phyloP scores from a whole-genome alignment of 2,113 vertebrate species.

The Carollia perspicillata region DNA sequence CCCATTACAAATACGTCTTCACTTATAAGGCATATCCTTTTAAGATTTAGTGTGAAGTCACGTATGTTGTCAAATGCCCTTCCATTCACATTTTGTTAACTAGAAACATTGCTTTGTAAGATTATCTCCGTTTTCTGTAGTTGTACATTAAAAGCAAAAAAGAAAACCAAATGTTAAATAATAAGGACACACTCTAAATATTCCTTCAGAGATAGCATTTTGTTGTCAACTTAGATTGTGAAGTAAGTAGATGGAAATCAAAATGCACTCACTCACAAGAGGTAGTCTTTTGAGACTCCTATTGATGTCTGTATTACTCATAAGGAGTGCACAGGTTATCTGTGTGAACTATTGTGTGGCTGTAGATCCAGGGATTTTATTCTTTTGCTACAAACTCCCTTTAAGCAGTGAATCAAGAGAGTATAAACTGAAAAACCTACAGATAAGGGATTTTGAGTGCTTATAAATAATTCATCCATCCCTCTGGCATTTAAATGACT shows the following conservation, averaged over 20 bases:
- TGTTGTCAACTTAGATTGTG: slow-evolving; percentile 34
- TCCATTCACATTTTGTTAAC: slow-evolving; percentile 16
- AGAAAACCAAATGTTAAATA: background rate
- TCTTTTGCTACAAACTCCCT: slow-evolving; percentile 39
- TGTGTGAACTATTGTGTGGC: slow-evolving; percentile 37
- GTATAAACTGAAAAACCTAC: slow-evolving; percentile 16
- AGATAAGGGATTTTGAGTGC: slow-evolving; percentile 18
- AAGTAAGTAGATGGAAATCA: slow-evolving; percentile 48
- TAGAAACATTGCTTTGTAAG: background rate
- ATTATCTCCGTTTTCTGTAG: slow-evolving; percentile 37
- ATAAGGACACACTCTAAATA: background rate
- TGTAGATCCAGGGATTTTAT: slow-evolving; percentile 6
- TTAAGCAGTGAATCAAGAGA: slow-evolving; percentile 47
- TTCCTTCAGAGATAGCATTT: slow-evolving; percentile 30
- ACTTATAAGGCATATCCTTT: background rate
- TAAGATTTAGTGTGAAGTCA: slow-evolving; percentile 16
- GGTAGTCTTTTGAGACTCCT: slow-evolving; percentile 21
- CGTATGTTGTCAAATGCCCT: slow-evolving; percentile 27
- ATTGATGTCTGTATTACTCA: background rate
- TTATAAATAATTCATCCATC: slow-evolving; percentile 63
- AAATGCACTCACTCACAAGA: slow-evolving; percentile 30
- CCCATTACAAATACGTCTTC: slow-evolving; percentile 30
- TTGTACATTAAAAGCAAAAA: background rate
- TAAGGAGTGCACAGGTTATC: background rate
- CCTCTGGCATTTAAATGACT: slow-evolving; percentile 36